Percentiles rank a stretch among this genome's conserved stretches.
Evolutionary conservation across 2,888 invertebrate genomes (phyloP).

Genomic region (Ferrisia virgata): DNA sequence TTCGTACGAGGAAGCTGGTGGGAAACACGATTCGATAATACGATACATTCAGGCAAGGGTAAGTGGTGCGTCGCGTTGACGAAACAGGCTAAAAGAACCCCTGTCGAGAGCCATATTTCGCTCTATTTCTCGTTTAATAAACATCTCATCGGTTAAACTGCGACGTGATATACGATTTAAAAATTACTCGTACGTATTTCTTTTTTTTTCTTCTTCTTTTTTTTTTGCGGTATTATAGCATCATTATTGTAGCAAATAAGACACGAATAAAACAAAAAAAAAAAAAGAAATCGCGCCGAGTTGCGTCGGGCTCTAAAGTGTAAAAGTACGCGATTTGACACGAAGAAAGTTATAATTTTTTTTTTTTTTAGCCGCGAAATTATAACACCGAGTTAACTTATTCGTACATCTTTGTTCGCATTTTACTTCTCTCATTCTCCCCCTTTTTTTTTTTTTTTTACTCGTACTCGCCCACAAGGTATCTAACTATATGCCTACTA

Average conservation of each 20-base stretch:
- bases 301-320: neutral
- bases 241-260: neutral
- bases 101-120: neutral
- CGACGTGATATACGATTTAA: neutral
- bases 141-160: neutral
- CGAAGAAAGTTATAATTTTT: neutral
- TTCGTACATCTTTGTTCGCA: neutral
- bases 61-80: no score
- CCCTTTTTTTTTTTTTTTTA: neutral
- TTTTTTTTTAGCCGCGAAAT: neutral
- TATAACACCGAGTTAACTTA: neutral
- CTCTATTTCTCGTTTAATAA: neutral
- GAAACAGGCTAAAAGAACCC: neutral
- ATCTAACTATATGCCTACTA: no score
- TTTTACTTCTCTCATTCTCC: no score
- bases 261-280: neutral
- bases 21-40: no score
- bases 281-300: neutral
- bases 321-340: neutral
- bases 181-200: no score
- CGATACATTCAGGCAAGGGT: no score
- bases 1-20: neutral
- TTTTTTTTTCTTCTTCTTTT: no score
- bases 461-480: neutral
- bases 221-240: neutral